Evolutionary conservation across 2,888 invertebrate genomes (phyloP), one percentile per base, ranked within the genome.

Genomic region (Lithophane semibrunnea): DNA sequence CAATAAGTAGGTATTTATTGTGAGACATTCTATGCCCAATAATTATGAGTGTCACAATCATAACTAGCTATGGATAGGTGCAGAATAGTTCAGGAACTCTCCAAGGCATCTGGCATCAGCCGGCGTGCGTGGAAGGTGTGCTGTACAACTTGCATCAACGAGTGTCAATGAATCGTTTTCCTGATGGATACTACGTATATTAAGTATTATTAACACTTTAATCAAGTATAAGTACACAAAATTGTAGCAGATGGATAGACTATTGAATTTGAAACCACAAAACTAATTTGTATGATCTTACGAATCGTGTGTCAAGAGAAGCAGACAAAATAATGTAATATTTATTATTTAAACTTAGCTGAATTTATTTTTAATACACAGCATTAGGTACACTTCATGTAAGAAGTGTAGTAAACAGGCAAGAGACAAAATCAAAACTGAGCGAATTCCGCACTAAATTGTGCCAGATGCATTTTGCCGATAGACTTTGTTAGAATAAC

Each of bases 401-500:
- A 54, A 29, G n/a, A 29, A 73, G 47, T 47, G 29, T 29, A 47
- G 37, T 18, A n/a, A 18, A 37, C 7, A 66, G 18, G 21, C 24
- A 47, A 47, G 24, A 3, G 2, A 58, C 75, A 24, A 74, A 73
- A 47, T 58, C 12, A 52, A 60, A 64, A 77, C 54, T 7, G 29
- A 63, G 56, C 56, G 18, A 80, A 79, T 64, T 80, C 67, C 73
- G 74, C 49, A 68, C 18, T 54, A 54, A 42, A 52, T 76, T 21
- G 66, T 77, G 44, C 44, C 18, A 52, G 80, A 80, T 79, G n/a
- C 49, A 56, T 16, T 66, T 52, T 29, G 24, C 80, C 18, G 80
- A 79, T 80, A 80, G 37, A 54, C 52, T 37, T 60, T 54, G 52
- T 44, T 76, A 65, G 56, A 54, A 76, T 56, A 76, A 76, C 54